phyloP scores from a whole-genome alignment of 2,113 vertebrate species.

The Paracanthobrama guichenoti region DNA sequence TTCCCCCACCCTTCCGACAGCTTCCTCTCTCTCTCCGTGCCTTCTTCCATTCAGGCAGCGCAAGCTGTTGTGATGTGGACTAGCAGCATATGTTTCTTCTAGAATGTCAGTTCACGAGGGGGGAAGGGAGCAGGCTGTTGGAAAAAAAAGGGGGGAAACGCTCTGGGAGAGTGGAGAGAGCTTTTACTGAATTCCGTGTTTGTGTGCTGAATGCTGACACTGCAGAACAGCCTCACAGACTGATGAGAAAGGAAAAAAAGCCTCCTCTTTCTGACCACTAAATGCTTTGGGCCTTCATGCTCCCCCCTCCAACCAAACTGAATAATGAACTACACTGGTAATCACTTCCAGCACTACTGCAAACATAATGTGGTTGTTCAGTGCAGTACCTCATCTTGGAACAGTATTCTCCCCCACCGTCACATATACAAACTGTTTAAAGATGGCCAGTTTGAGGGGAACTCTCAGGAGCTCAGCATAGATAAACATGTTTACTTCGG shows the following conservation, averaged over 20 bases:
- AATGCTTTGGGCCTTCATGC: conserved; percentile 68
- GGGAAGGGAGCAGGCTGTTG: conserved; percentile 73
- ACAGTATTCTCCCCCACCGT: background rate
- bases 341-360: conserved; percentile 71
- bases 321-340: conserved; percentile 73
- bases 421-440: conserved; percentile 25
- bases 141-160: conserved; percentile 48
- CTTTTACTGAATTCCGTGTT: conserved; percentile 79
- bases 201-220: conserved; percentile 78
- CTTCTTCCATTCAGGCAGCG: conserved; percentile 72
- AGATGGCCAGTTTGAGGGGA: conserved; percentile 12
- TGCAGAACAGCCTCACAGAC: conserved; percentile 75
- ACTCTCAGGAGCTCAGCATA: conserved; percentile 2
- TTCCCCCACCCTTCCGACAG: conserved; percentile 62
- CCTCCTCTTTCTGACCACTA: conserved; percentile 69
- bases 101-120: conserved; percentile 75
- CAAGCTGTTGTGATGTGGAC: conserved; percentile 76
- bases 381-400: conserved; percentile 37
- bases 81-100: conserved; percentile 78
- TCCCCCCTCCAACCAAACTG: conserved; percentile 58
- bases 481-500: conserved; percentile 42
- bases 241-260: conserved; percentile 68
- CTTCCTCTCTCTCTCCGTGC: conserved; percentile 68
- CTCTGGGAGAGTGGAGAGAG: conserved; percentile 66
- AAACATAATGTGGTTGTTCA: conserved; percentile 58